These are phyloP conservation scores for Sebastes taczanowskii DNA, from an alignment of 2,797 vertebrate genomes.

Conservation along the genomic window DNA sequence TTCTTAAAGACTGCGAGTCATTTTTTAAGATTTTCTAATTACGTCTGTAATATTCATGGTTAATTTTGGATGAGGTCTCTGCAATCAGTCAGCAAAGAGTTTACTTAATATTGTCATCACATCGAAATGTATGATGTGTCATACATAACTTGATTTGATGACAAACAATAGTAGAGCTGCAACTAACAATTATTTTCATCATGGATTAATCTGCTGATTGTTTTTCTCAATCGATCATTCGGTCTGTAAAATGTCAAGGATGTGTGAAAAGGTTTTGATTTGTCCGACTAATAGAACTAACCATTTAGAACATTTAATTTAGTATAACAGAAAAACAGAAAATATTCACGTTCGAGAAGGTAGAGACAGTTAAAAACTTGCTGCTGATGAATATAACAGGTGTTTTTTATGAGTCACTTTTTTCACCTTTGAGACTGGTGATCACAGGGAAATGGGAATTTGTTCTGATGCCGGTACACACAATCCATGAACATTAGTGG, in stretches of 20 bases:
- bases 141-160: neutral
- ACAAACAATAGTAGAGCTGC: neutral
- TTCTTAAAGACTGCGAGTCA: neutral
- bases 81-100: neutral
- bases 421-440: neutral
- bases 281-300: neutral
- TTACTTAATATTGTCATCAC: neutral
- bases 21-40: neutral
- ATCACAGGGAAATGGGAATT: neutral
- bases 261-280: neutral
- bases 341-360: neutral
- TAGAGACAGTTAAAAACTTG: neutral
- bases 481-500: neutral
- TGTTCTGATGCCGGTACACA: neutral
- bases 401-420: neutral
- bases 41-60: neutral
- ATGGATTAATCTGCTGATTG: neutral
- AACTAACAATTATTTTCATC: neutral
- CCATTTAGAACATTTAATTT: neutral
- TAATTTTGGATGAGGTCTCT: neutral
- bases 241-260: neutral
- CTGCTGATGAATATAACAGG: neutral
- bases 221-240: neutral
- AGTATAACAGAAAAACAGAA: neutral
- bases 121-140: neutral